Base-by-base conservation (phyloP, 2,888 invertebrate genomes). In the Leucania comma region DNA sequence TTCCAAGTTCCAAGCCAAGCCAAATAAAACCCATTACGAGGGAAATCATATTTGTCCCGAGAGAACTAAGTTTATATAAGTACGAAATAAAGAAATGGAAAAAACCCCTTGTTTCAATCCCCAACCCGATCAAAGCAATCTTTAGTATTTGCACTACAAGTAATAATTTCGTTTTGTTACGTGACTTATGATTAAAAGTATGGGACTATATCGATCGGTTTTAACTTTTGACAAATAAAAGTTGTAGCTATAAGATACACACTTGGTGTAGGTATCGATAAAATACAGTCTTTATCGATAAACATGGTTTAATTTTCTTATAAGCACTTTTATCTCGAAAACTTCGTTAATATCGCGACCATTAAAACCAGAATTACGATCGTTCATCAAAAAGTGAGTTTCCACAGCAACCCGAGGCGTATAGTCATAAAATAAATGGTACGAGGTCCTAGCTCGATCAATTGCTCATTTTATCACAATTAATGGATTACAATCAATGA, bases 401-500 rank as follows among this genome's bases (percentile, higher is more conserved):
- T 76, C 50, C 42, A 54, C 17, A 58, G 57, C 29, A 60, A 56
- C 22, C n/a, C 38, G 24, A 17, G n/a, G 50, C 59, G 38, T 32
- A 53, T 59, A 63, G 59, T 57, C 60, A 57, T 66, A 67, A 82
- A 82, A 72, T 72, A 63, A 65, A 72, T 78, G 63, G 60, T 61
- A 50, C n/a, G 60, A 78, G 48, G 62, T 63, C 72, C 56, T 57
- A 58, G 53, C 58, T 66, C 51, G 62, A 56, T 67, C 67, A 72
- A 74, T 57, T 68, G 46, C 63, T 67, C 62, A 72, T 69, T 72
- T 82, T 68, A 69, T 85, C 68, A 75, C 57, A 79, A 79, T 79
- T 75, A 65, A 60, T 72, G 54, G 64, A 82, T 84, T 42, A 42
- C 42, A 74, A 74, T 70, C 80, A 79, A 85, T 69, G 61, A 75